Evolutionary conservation across 2,797 vertebrate species (phyloP).

Genomic region (Sarcophilus harrisii): DNA sequence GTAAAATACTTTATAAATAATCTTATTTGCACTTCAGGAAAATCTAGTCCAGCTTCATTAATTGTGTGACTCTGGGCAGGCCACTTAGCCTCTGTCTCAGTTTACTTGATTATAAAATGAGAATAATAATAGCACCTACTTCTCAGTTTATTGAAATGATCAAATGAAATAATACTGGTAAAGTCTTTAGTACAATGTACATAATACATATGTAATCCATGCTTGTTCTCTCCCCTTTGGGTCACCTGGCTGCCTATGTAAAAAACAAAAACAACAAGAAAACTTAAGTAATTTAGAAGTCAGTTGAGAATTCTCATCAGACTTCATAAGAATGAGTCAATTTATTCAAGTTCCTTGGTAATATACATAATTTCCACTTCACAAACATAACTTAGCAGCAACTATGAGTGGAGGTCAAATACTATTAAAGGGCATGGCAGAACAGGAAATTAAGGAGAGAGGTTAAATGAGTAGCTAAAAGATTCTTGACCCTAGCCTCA

Average conservation of each 20-base stretch:
- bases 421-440: not conserved
- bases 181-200: not conserved
- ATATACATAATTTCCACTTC: not conserved
- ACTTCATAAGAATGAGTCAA: not conserved
- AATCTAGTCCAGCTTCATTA: no score
- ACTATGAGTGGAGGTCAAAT: not conserved
- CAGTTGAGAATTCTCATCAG: not conserved
- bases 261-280: not conserved
- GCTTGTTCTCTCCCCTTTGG: not conserved
- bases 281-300: not conserved
- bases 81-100: not conserved
- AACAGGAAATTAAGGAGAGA: not conserved
- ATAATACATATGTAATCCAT: not conserved
- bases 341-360: not conserved
- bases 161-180: not conserved
- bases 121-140: not conserved
- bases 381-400: not conserved
- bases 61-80: no score
- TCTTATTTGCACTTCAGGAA: no score
- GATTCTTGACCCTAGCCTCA: not conserved
- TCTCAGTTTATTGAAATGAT: not conserved
- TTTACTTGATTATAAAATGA: not conserved
- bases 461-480: not conserved
- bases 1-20: no score
- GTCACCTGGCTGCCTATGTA: not conserved